Base-by-base conservation (phyloP, 2,888 invertebrate species). In the Argyra leucocephala region DNA sequence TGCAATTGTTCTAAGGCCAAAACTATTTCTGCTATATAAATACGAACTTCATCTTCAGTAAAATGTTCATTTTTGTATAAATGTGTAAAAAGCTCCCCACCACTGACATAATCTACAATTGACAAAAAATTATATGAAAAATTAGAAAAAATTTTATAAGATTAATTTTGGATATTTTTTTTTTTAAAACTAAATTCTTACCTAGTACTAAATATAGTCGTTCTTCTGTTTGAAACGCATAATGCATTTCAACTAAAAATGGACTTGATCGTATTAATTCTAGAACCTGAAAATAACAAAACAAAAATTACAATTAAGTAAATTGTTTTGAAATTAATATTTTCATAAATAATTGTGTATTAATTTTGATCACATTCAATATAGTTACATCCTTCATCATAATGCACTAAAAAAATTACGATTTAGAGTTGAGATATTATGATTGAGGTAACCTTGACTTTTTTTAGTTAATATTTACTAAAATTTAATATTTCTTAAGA, bases 151-250 rank as follows among this genome's bases (percentile, higher is more conserved):
- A 10, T 59, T 60, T 24, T 15, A 6, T 23, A 58, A 22, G 6
- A 58, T 22, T 58, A 58, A n/a, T 58, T 21, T 21, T 21, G n/a
- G 21, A 22, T 24, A 61, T 21, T n/a, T 21, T 57, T 61, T 48
- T n/a, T 26, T n/a, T 22, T 60, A 22, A 60, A 60, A 24, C 6
- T 60, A 1, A 18, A 60, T 15, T 22, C 23, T 87, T 81, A 96
- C 97, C 96, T 76, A 98, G 86, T 73, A 98, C 95, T 72, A 98
- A 88, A 82, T 97, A 96, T 71, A 98, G 85, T 82, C 96, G 97
- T 64, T 95, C 89, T 75, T 96, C 93, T 10, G 96, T 96, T 82
- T 98, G 97, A 85, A 98, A 98, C 77, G 98, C 98, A 81, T 98
- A 98, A 81, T 96, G 95, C 71, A 98, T 85, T 57, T 95, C 96